phyloP scores from a whole-genome alignment of 2,113 vertebrate genomes.

The Corythornis madagascariensis region DNA sequence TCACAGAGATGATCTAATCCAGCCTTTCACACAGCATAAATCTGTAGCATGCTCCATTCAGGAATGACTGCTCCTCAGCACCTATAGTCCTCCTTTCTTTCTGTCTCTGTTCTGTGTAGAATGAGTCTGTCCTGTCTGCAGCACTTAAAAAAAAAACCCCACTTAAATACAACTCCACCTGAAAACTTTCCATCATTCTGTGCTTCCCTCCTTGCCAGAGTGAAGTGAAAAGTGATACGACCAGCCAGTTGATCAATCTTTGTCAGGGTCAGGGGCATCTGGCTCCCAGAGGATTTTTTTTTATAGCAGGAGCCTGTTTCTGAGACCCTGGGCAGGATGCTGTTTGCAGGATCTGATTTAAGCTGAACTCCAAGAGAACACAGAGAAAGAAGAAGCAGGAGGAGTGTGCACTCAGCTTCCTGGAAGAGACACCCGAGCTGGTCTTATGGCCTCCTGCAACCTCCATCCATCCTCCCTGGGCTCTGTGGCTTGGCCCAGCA shows the following conservation, averaged over 20 bases:
- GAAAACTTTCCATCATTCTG: conserved; percentile 7
- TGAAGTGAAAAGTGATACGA: not conserved
- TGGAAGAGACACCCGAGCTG: not conserved
- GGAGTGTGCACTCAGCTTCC: not conserved
- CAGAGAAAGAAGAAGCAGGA: conserved; percentile 10
- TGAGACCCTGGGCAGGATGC: not conserved
- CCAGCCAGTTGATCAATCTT: not conserved
- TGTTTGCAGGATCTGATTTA: not conserved
- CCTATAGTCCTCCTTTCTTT: not conserved
- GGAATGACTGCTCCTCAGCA: not conserved
- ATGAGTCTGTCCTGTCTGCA: not conserved
- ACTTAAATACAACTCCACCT: not conserved
- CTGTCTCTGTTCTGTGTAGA: not conserved
- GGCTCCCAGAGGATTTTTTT: not conserved
- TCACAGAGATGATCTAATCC: not conserved
- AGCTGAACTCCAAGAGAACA: not conserved
- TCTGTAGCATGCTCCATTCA: too few relatives aligned
- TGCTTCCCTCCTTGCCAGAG: not conserved
- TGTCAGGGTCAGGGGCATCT: not conserved
- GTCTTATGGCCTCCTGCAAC: not conserved
- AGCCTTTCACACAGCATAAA: not conserved
- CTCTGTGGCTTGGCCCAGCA: not conserved
- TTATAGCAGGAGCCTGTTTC: not conserved
- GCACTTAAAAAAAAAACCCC: not conserved
- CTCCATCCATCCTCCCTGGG: not conserved